Evolutionary conservation across 1,140 invertebrate genomes (phyloP).

Genomic region (Hycleus phaleratus): DNA sequence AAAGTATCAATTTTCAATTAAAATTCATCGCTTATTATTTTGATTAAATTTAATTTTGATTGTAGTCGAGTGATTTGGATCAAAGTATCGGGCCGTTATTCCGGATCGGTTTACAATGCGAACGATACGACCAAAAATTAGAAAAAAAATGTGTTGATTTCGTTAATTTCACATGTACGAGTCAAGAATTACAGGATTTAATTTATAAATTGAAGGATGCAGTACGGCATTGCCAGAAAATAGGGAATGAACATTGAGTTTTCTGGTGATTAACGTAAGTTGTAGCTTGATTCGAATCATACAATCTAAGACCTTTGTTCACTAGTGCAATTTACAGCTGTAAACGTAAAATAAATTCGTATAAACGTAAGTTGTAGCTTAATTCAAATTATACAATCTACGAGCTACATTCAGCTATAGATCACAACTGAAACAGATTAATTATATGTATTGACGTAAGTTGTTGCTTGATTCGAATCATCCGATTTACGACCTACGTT

Average conservation of each 20-base stretch:
- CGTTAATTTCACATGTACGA: conserved; percentile 52
- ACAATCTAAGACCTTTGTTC: too few species aligned
- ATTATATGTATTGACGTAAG: too few species aligned
- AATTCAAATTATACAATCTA: too few species aligned
- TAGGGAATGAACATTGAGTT: conserved; percentile 25
- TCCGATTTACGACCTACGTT: too few species aligned
- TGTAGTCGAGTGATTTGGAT: conserved; percentile 42
- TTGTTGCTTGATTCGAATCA: too few species aligned
- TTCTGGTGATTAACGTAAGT: too few species aligned
- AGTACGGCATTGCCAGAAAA: conserved; percentile 52
- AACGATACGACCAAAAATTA: conserved; percentile 37
- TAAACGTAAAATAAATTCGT: too few species aligned
- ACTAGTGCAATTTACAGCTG: too few species aligned
- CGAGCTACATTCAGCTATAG: too few species aligned
- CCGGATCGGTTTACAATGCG: conserved; percentile 40
- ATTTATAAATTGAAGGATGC: conserved; percentile 59
- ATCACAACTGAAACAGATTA: too few species aligned
- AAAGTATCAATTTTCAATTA: conserved; percentile 38
- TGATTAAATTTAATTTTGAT: conserved; percentile 21
- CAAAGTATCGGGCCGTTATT: conserved; percentile 40
- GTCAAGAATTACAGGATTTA: conserved; percentile 57
- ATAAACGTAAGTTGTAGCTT: too few species aligned
- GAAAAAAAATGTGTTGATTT: conserved; percentile 41
- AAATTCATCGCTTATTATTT: neutral
- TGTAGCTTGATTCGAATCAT: too few species aligned